phyloP scores from a whole-genome alignment of 2,888 invertebrate genomes.

The Hydrotaea cyrtoneurina region DNA sequence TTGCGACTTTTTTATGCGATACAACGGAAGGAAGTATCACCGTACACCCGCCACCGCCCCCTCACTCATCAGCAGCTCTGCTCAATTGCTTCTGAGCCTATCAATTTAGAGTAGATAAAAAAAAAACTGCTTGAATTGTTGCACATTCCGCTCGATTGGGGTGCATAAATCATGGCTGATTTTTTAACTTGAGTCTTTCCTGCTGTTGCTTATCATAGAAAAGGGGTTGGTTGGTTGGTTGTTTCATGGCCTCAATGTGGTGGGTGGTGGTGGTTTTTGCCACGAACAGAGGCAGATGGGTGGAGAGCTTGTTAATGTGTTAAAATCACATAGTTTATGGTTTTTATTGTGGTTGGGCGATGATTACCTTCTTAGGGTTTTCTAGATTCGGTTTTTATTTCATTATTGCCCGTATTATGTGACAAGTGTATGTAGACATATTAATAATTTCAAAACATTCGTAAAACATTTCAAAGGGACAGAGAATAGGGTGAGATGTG shows the following conservation, averaged over 20 bases:
- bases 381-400: background rate
- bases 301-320: conserved; percentile 46
- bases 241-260: background rate
- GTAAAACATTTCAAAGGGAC: background rate
- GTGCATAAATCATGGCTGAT: conserved; percentile 41
- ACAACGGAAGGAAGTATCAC: conserved; percentile 10
- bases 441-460: conserved; percentile 2
- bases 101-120: background rate
- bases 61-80: background rate
- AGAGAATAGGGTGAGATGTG: background rate
- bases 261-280: background rate
- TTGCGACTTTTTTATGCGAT: background rate
- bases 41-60: conserved; percentile 6
- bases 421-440: conserved; percentile 10
- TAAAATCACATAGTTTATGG: conserved; percentile 58
- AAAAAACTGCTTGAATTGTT: background rate
- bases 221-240: background rate
- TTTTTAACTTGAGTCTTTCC: conserved; percentile 18
- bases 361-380: conserved; percentile 18
- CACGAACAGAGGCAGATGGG: background rate
- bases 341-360: conserved; percentile 47
- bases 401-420: conserved; percentile 21
- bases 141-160: conserved; percentile 20
- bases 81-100: conserved; percentile 21
- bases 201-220: background rate